A percentile compares a stretch with the other conserved stretches of the same genome.
These are phyloP conservation scores for Patella pellucida DNA, from an alignment of 2,888 invertebrate genomes.

Conservation along the genomic window DNA sequence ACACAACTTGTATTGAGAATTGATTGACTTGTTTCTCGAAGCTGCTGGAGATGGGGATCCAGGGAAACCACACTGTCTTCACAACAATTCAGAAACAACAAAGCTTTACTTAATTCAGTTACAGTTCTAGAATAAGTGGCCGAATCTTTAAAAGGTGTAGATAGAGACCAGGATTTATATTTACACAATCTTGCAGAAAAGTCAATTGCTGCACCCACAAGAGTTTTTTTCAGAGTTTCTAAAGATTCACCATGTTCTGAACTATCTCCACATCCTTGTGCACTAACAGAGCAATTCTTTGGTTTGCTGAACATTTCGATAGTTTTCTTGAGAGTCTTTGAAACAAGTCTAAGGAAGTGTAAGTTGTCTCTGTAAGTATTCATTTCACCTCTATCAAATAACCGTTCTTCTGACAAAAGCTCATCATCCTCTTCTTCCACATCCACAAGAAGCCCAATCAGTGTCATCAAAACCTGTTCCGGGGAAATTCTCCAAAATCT, in stretches of 20 bases:
- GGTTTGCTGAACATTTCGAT: too few relatives aligned
- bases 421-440: slow-evolving; percentile 22
- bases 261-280: too few relatives aligned
- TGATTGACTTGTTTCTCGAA: too few relatives aligned
- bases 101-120: neutral
- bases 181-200: neutral
- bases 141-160: neutral
- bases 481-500: slow-evolving; percentile 25
- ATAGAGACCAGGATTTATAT: neutral
- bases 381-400: slow-evolving; percentile 69
- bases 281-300: too few relatives aligned
- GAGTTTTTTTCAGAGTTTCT: neutral
- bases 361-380: slow-evolving; percentile 65
- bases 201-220: neutral
- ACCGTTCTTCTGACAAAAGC: slow-evolving; percentile 52
- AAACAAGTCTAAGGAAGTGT: slow-evolving; percentile 32
- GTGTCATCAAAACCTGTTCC: slow-evolving; percentile 26
- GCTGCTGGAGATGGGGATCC: too few relatives aligned
- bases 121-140: neutral
- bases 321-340: neutral
- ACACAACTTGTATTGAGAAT: too few relatives aligned
- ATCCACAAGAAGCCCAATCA: slow-evolving; percentile 33
- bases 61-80: neutral
- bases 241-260: too few relatives aligned
- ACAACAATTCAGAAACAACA: neutral